Evolutionary conservation across 2,113 vertebrate species (phyloP), one percentile per base, ranked within the genome.

Genomic region (Ariopsis seemanni): DNA sequence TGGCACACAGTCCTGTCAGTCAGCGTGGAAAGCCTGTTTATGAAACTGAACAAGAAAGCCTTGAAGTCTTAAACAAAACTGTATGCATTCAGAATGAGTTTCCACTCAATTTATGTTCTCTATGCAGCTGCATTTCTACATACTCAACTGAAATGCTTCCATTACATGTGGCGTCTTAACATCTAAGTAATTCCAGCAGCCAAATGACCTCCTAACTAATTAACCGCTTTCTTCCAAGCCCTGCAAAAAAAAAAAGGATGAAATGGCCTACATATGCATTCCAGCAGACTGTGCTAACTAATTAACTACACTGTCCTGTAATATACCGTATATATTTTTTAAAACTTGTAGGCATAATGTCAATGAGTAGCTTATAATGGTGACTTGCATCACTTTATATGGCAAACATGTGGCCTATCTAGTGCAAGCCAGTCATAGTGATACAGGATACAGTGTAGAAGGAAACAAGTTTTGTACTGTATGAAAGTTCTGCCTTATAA

Each of bases 81-180:
- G 78, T 72, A 75, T 75, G 57, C 79, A 83, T 87, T 83, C 72
- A 42, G 25, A 60, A 65, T 69, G 30, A 87, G 78, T 87, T 87
- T 78, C 86, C 71, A 83, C 57, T 14, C 81, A 53, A 83, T 83
- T 84, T 77, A 48, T 58, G 78, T 81, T 69, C 77, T 83, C 57
- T 77, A 83, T 27, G 27, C 63, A 55, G 55, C 88, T 88, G 90
- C 58, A 84, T 88, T 89, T 88, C 58, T 12, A 86, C 75, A 84
- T 90, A n/a, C 90, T 90, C 82, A 27, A 63, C n/a, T 58, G 78
- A 81, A 82, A 20, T 52, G 7, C 18, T 77, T 87, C 58, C 71
- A 87, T 83, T 87, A 65, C 58, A 78, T 11, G 11, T 15, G 4
- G 14, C 81, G 58, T 78, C 71, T 78, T 65, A 63, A 65, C 10